phyloP scores from a whole-genome alignment of 2,888 invertebrate genomes.

The Barypeithes pellucidus region DNA sequence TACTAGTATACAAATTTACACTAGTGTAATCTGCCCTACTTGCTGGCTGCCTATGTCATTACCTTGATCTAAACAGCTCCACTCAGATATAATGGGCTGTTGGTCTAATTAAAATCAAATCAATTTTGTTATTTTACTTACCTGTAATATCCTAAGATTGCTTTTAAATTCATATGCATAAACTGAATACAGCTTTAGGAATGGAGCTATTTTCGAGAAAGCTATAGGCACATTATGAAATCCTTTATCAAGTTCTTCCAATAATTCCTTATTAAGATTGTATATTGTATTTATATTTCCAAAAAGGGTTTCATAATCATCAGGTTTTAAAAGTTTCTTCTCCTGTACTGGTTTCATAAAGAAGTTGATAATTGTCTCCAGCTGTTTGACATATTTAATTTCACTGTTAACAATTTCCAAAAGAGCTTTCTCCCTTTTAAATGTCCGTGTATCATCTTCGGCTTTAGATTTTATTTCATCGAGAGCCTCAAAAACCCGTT shows the following conservation, averaged over 20 bases:
- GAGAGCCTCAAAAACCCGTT: conserved; percentile 76
- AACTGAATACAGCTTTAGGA: conserved; percentile 84
- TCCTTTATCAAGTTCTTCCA: conserved; percentile 74
- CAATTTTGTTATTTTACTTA: conserved; percentile 61
- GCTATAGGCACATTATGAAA: conserved; percentile 77
- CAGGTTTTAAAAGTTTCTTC: conserved; percentile 71
- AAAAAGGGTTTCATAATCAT: conserved; percentile 74
- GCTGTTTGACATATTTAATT: conserved; percentile 78
- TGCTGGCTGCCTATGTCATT: too few species aligned
- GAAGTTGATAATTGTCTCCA: conserved; percentile 78
- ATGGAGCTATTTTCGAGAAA: conserved; percentile 82
- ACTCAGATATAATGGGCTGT: too few species aligned
- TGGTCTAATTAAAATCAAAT: not conserved
- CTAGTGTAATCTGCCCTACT: too few species aligned
- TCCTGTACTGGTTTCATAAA: conserved; percentile 77
- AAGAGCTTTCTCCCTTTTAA: conserved; percentile 73
- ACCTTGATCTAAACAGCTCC: too few species aligned
- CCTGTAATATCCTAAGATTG: conserved; percentile 76
- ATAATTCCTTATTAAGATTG: conserved; percentile 76
- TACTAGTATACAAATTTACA: too few species aligned
- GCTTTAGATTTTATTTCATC: conserved; percentile 70
- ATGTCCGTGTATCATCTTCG: conserved; percentile 66
- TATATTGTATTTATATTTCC: conserved; percentile 79
- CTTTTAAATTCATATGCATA: conserved; percentile 84
- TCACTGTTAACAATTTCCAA: conserved; percentile 82